Conservation (phyloP, 1,140 invertebrate genomes). For the Drosophila pandora region DNA sequence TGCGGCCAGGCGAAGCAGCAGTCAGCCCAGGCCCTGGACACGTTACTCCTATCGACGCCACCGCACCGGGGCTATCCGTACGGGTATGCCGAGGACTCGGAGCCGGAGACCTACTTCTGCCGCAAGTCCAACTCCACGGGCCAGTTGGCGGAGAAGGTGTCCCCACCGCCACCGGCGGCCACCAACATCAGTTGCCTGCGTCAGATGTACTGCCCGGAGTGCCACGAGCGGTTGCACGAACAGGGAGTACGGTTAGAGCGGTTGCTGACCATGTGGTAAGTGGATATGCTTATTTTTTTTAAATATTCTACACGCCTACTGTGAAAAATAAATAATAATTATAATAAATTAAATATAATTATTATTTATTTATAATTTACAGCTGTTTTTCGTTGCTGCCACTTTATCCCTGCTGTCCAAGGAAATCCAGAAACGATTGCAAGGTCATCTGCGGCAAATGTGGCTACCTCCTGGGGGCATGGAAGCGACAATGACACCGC, state of each 20-base stretch:
- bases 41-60: slow-evolving; percentile 47
- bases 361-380: slow-evolving; percentile 1
- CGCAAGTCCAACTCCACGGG: slow-evolving; percentile 71
- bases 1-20: slow-evolving; percentile 49
- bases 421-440: slow-evolving; percentile 63
- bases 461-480: slow-evolving; percentile 72
- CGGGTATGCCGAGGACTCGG: slow-evolving; percentile 62
- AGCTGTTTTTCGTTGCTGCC: slow-evolving; percentile 75
- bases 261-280: slow-evolving; percentile 69
- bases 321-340: not conserved
- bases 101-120: slow-evolving; percentile 62
- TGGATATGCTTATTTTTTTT: not conserved
- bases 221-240: slow-evolving; percentile 71
- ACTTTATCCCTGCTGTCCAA: slow-evolving; percentile 69
- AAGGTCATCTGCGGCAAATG: slow-evolving; percentile 79
- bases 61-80: slow-evolving; percentile 70
- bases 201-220: slow-evolving; percentile 78
- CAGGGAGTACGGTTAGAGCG: slow-evolving; percentile 72
- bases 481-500: slow-evolving; percentile 60
- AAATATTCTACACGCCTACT: not conserved
- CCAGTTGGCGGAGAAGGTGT: slow-evolving; percentile 66
- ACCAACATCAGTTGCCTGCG: slow-evolving; percentile 72
- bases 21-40: slow-evolving; percentile 58
- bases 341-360: not conserved
- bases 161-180: slow-evolving; percentile 54